Evolutionary conservation across 2,888 invertebrate species (phyloP).

Genomic region (Lepidochrysops patricia): DNA sequence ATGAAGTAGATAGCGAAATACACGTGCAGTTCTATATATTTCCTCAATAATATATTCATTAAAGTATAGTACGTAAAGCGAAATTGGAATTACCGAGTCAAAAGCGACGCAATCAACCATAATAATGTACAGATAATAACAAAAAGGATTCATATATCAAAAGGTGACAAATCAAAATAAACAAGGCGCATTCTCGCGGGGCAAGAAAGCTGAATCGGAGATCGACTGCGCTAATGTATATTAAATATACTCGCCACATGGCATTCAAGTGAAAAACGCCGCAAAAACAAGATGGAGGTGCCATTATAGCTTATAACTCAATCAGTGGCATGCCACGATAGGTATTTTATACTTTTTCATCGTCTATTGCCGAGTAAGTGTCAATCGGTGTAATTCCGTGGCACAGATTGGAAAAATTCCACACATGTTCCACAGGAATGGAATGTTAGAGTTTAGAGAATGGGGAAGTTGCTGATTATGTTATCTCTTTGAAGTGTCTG

Average conservation of each 20-base stretch:
- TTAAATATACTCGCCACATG: slow-evolving; percentile 54
- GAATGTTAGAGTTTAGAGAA: not conserved
- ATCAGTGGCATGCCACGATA: slow-evolving; percentile 53
- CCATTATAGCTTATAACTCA: slow-evolving; percentile 73
- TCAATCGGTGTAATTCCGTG: slow-evolving; percentile 38
- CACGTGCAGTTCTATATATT: not conserved
- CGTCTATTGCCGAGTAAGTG: slow-evolving; percentile 41
- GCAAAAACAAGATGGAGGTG: slow-evolving; percentile 65
- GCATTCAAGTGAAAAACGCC: slow-evolving; percentile 64
- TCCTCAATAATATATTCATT: slow-evolving; percentile 8
- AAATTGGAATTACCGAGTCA: slow-evolving; percentile 29
- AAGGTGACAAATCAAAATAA: slow-evolving; percentile 68
- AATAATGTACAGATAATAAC: slow-evolving; percentile 52
- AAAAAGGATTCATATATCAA: slow-evolving; percentile 63
- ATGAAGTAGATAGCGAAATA: too few species aligned
- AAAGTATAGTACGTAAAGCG: slow-evolving; percentile 21
- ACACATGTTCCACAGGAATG: slow-evolving; percentile 29
- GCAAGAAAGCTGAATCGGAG: slow-evolving; percentile 57
- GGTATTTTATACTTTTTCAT: slow-evolving; percentile 68
- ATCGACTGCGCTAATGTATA: slow-evolving; percentile 61
- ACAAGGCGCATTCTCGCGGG: slow-evolving; percentile 55
- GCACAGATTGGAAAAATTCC: slow-evolving; percentile 46
- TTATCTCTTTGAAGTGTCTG: too few species aligned
- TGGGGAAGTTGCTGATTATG: not conserved
- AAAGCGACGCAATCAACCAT: slow-evolving; percentile 45